These are phyloP conservation scores for Bombylius discolor DNA, from an alignment of 2,888 invertebrate genomes.

Conservation along the genomic window DNA sequence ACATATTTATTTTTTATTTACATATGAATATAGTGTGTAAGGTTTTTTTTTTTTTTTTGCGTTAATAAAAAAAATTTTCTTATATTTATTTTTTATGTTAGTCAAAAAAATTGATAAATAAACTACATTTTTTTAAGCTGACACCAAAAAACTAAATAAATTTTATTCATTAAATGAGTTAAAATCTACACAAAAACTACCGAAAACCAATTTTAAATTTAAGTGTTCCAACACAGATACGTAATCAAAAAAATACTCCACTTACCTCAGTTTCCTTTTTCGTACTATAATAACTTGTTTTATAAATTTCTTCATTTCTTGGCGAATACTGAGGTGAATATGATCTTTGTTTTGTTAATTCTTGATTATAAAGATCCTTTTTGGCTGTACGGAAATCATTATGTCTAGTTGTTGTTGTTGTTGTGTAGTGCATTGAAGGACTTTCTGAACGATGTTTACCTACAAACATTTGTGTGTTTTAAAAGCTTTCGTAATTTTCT, in stretches of 20 bases:
- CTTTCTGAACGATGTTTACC: conserved; percentile 34
- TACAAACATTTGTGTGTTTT: neutral
- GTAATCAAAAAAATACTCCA: neutral
- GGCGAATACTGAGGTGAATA: conserved; percentile 36
- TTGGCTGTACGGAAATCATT: conserved; percentile 29
- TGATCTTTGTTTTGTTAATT: conserved; percentile 26
- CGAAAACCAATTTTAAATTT: too few relatives aligned
- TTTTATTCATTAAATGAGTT: too few relatives aligned
- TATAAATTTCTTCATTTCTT: conserved; percentile 18
- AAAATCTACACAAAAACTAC: too few relatives aligned
- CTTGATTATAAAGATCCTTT: conserved; percentile 18
- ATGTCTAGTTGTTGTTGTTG: conserved; percentile 28
- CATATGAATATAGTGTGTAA: too few relatives aligned
- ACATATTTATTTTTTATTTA: neutral
- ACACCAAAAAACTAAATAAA: too few relatives aligned
- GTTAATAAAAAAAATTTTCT: too few relatives aligned
- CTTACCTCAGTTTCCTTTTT: conserved; percentile 36
- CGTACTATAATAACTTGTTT: conserved; percentile 26
- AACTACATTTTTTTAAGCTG: too few relatives aligned
- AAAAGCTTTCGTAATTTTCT: too few relatives aligned
- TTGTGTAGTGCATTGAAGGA: conserved; percentile 35
- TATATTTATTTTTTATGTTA: too few relatives aligned
- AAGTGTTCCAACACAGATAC: too few relatives aligned
- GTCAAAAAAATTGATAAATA: neutral
- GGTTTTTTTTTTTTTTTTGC: too few relatives aligned